Evolutionary conservation across 1,140 invertebrate species (phyloP).

Genomic region (Cyclargus thomasi): DNA sequence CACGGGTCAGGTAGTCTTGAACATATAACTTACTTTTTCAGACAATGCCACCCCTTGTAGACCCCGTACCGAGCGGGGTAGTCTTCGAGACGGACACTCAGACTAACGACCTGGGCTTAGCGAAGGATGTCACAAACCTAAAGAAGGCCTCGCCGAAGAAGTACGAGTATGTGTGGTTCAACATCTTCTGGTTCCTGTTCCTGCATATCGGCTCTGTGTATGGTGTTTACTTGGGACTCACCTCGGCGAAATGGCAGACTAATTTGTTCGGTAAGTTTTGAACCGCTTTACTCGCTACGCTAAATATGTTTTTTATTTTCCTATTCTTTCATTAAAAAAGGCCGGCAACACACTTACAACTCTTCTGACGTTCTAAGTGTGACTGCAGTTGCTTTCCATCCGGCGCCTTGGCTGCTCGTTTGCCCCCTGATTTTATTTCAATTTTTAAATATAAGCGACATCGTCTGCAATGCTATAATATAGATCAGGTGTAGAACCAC

Average conservation of each 20-base stretch:
- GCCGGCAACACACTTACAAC: too few species aligned
- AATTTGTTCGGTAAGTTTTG: conserved; percentile 79
- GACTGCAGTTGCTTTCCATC: too few species aligned
- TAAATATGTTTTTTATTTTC: too few species aligned
- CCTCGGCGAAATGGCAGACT: conserved; percentile 81
- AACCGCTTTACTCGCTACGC: background rate
- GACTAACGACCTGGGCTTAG: conserved; percentile 57
- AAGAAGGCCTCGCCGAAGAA: conserved; percentile 57
- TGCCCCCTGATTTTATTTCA: too few species aligned
- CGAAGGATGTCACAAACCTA: conserved; percentile 47
- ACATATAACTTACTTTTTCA: too few species aligned
- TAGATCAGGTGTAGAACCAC: too few species aligned
- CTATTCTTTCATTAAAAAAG: too few species aligned
- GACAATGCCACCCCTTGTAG: conserved; percentile 79
- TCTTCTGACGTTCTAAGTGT: too few species aligned
- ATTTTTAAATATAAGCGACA: too few species aligned
- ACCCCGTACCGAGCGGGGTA: conserved; percentile 75
- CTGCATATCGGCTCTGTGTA: conserved; percentile 86
- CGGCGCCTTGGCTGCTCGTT: too few species aligned
- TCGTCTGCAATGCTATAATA: too few species aligned
- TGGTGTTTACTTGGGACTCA: conserved; percentile 82
- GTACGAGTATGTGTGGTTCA: conserved; percentile 86
- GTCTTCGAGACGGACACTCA: conserved; percentile 76
- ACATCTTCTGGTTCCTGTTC: conserved; percentile 83
- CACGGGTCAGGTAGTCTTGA: too few species aligned